phyloP scores from a whole-genome alignment of 2,113 vertebrate species.

The Microcebus griseorufus region DNA sequence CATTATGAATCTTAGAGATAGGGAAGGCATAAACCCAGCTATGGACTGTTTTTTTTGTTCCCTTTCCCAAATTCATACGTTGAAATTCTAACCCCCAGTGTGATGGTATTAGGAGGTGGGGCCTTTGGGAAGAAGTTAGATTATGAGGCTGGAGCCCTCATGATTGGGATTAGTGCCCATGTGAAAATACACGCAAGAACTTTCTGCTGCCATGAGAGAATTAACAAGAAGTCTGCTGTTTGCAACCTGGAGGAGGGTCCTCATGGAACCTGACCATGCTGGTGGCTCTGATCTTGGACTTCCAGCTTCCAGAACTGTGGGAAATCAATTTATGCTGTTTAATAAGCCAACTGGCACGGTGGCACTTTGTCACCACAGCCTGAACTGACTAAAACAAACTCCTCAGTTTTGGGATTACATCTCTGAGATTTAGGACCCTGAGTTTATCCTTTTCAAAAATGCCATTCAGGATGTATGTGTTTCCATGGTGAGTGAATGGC shows the following conservation, averaged over 20 bases:
- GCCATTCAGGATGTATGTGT: neutral
- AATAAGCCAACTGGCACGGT: neutral
- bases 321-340: neutral
- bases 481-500: neutral
- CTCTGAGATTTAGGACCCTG: neutral
- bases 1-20: neutral
- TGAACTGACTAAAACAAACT: neutral
- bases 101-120: neutral
- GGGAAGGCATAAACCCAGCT: neutral
- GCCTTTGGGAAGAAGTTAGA: neutral
- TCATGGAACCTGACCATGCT: neutral
- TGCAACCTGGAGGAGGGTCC: neutral
- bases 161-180: neutral
- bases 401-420: neutral
- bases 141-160: neutral
- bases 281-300: neutral
- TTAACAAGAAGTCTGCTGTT: neutral
- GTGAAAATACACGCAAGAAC: neutral
- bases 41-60: neutral
- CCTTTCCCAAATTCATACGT: neutral
- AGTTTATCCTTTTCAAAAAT: constrained; percentile 6
- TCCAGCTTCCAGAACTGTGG: neutral
- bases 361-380: neutral
- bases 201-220: neutral
- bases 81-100: neutral